A percentile compares a stretch with the other conserved stretches of the same genome.
Evolutionary conservation across 2,113 vertebrate species (phyloP).

Genomic region (Chrysochloris asiatica): DNA sequence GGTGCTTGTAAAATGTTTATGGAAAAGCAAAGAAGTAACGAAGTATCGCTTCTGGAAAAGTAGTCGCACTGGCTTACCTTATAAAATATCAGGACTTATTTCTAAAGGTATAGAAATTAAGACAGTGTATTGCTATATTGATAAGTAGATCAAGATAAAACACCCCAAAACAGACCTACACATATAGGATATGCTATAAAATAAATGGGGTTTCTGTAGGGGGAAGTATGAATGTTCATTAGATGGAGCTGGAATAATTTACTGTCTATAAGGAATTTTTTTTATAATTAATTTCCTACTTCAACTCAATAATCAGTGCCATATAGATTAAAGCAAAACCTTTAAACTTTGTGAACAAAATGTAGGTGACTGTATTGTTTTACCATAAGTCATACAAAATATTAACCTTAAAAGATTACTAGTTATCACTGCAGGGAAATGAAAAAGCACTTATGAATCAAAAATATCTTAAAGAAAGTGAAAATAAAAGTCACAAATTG

Average conservation of each 20-base stretch:
- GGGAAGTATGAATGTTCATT: not conserved
- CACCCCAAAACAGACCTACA: not conserved
- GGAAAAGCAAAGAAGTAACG: not conserved
- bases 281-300: not conserved
- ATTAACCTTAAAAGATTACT: conserved; percentile 20
- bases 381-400: conserved; percentile 4
- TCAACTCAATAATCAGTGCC: not conserved
- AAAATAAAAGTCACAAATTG: conserved; percentile 11
- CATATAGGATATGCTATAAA: not conserved
- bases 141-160: not conserved
- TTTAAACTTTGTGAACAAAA: not conserved
- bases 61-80: not conserved
- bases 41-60: conserved; percentile 20
- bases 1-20: not conserved
- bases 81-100: not conserved
- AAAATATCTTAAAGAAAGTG: conserved; percentile 19
- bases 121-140: not conserved
- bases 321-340: conserved; percentile 1
- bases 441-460: too few relatives aligned
- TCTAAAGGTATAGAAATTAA: not conserved
- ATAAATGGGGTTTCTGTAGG: too few relatives aligned
- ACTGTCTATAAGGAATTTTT: not conserved
- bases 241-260: not conserved
- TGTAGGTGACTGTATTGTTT: conserved; percentile 17
- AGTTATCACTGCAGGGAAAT: conserved; percentile 2